A percentile compares a stretch with the other conserved stretches of the same genome.
Evolutionary conservation across 2,888 invertebrate species (phyloP).

Genomic region (Lasioglossum pauxillum): DNA sequence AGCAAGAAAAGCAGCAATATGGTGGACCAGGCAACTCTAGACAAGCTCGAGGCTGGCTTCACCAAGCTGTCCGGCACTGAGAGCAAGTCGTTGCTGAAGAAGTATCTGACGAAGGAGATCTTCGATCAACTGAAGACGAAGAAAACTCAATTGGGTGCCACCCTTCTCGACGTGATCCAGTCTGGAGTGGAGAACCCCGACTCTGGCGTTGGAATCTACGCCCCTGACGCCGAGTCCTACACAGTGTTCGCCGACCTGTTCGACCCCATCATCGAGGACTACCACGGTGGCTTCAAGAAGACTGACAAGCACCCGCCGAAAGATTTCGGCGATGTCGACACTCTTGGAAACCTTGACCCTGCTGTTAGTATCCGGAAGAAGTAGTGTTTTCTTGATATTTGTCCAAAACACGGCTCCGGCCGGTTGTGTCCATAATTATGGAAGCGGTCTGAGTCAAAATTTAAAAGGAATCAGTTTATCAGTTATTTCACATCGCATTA

Average conservation of each 20-base stretch:
- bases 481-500: too few species aligned
- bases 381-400: too few species aligned
- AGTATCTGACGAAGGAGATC: constrained; percentile 95
- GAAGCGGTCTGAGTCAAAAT: too few species aligned
- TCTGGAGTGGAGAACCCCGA: constrained; percentile 98
- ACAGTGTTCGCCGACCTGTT: constrained; percentile 96
- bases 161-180: constrained; percentile 96
- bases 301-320: constrained; percentile 96
- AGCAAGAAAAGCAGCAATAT: constrained; percentile 91
- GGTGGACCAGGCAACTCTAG: constrained; percentile 96
- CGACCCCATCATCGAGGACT: constrained; percentile 99
- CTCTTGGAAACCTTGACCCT: constrained; percentile 97
- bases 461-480: too few species aligned
- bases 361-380: constrained; percentile 83
- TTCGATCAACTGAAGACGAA: constrained; percentile 96
- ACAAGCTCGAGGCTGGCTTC: constrained; percentile 96
- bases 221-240: constrained; percentile 98
- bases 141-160: constrained; percentile 97
- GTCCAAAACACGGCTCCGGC: too few species aligned
- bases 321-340: constrained; percentile 97
- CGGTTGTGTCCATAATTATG: too few species aligned
- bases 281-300: constrained; percentile 98
- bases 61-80: constrained; percentile 94
- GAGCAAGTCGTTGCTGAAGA: constrained; percentile 98
- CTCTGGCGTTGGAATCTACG: constrained; percentile 98